Conservation (phyloP, 2,113 vertebrate species). For the Condylura cristata region DNA sequence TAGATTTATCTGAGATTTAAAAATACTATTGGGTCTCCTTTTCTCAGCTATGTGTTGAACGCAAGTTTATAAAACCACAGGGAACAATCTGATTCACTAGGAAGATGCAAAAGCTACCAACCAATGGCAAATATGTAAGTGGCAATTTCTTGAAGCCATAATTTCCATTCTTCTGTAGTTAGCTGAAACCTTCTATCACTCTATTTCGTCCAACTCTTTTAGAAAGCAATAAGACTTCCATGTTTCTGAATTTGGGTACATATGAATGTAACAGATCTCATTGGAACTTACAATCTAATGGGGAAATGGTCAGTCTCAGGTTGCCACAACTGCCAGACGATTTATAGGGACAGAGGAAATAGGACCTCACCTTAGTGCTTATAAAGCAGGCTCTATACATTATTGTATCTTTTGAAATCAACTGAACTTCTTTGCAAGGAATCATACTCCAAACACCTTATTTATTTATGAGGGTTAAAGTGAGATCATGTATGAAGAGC, state of each 20-base stretch:
- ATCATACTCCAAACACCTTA: neutral
- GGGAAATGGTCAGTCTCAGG: neutral
- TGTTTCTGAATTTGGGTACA: neutral
- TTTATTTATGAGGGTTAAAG: neutral
- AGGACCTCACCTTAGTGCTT: neutral
- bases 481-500: neutral
- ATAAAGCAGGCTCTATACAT: neutral
- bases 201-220: neutral
- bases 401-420: neutral
- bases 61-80: neutral
- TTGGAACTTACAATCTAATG: neutral
- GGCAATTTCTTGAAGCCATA: neutral
- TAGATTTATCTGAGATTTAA: slow-evolving; percentile 13
- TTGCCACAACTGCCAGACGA: slow-evolving; percentile 13
- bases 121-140: neutral
- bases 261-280: neutral
- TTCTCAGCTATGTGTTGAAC: neutral
- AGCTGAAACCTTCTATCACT: neutral
- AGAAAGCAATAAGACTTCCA: neutral
- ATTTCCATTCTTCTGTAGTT: neutral
- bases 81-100: neutral
- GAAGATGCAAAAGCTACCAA: neutral
- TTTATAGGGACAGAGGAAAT: neutral
- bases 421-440: neutral
- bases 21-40: neutral